Evolutionary conservation across 1,140 invertebrate genomes (phyloP), one percentile per base, ranked within the genome.

Genomic region (Episyrphus balteatus): DNA sequence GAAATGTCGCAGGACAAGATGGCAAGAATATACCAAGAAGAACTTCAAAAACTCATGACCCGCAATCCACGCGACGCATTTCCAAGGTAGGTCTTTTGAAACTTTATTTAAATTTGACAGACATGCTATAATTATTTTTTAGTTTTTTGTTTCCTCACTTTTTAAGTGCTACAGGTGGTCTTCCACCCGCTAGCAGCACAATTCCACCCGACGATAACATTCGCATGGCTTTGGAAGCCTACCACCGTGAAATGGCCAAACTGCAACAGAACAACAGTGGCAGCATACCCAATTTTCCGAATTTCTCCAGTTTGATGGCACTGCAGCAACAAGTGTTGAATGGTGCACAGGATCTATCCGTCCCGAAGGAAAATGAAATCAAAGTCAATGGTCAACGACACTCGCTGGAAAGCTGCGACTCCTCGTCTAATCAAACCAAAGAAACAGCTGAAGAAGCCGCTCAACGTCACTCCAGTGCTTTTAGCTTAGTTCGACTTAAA

Each of bases 1-100:
- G 90, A 95, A 72, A 89, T 95, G 71, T 85, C 93, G 39, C 92
- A 95, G 70, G 95, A 98, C 63, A 95, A 98, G 72, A 91, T 99
- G 55, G 84, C 92, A 13, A 79, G 91, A 59, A 93, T 98, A 58
- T 98, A 98, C 66, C 91, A 98, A 57, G 93, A 97, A 66, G 92
- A 97, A 62, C 71, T 97, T 36, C 84, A 88, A 38, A 95, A 96
- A 66, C 77, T 98, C 14, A 91, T 92, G 81, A 74, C 82, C 51
- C 74, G 82, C 19, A 79, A 77, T 38, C 80, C 77, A 14, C 72
- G 82, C 14, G 84, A 83, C 40, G 77, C 75, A 9, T 83, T 83
- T 58, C 81, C 80, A 57, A 76, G 81, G 83, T 86, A 73, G 71
- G 72, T 71, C 48, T 50, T 11, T 15, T 43, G 15, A 38, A 18